Base-by-base conservation (phyloP, 2,888 invertebrate genomes). In the Cantharis nigra region DNA sequence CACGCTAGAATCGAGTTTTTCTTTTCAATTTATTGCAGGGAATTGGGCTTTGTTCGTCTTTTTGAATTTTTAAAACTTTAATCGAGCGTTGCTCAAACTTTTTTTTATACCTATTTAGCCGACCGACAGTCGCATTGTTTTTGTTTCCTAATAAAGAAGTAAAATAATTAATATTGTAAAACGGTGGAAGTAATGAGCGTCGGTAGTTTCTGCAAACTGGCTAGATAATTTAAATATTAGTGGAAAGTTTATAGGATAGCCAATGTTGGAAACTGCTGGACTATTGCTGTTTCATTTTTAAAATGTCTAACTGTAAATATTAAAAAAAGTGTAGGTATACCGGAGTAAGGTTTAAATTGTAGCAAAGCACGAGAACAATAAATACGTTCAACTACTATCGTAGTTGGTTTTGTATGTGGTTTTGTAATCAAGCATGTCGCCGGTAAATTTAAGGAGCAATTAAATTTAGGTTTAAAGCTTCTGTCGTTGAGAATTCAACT, bases 401-500 rank as follows among this genome's bases (percentile, higher is more conserved):
- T 20, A 63, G 62, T 63, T 26, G 71, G 30, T 49, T 70, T 49
- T 49, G 20, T 20, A 71, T 63, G 71, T 63, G 63, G 64, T 74
- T 73, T 71, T 77, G 74, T 77, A 77, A 77, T 77, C 74, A 74
- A 77, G 69, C 74, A 72, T 69, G 74, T 74, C 74, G 74, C 63
- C 72, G 49, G 74, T 75, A 71, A 77, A 77, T 77, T 77, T 77
- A 77, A 74, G 72, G 77, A 77, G 77, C 77, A 77, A 77, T 77
- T 77, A 77, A 77, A 77, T 77, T 77, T 74, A 77, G 63, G 77
- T 77, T 74, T 71, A 74, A 77, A 65, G 71, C 71, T 77, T 77
- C 77, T 74, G 74, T 77, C 77, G 72, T 69, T 63, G 72, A 30
- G 73, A 77, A 72, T 77, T 77, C 72, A 77, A 77, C 71, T 77